Percentiles rank a stretch among this genome's conserved stretches.
These are phyloP conservation scores for Formica exsecta DNA, from an alignment of 1,140 invertebrate species.

Conservation along the genomic window DNA sequence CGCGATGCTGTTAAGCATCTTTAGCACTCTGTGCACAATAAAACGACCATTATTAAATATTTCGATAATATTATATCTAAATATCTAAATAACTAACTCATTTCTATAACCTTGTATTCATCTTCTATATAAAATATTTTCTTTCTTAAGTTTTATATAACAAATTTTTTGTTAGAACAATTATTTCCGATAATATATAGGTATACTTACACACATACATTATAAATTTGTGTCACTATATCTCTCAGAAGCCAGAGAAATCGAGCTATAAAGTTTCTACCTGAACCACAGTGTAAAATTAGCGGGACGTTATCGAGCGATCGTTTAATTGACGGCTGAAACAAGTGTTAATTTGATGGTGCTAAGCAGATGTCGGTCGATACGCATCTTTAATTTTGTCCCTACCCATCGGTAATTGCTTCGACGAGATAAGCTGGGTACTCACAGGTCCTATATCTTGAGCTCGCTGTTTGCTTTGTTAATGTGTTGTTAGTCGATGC, in stretches of 20 bases:
- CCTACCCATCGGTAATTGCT: slow-evolving; percentile 79
- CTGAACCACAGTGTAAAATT: slow-evolving; percentile 48
- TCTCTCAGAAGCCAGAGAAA: neutral
- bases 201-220: neutral
- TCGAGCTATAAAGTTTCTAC: slow-evolving; percentile 17
- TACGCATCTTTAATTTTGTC: slow-evolving; percentile 84
- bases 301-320: slow-evolving; percentile 76
- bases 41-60: neutral
- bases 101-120: neutral
- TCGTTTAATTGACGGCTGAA: slow-evolving; percentile 81
- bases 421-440: slow-evolving; percentile 77
- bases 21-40: neutral
- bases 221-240: neutral
- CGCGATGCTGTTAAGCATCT: neutral
- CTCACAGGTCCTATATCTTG: slow-evolving; percentile 54
- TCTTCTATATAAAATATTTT: neutral
- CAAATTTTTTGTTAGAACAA: neutral
- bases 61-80: neutral
- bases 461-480: slow-evolving; percentile 70
- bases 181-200: neutral
- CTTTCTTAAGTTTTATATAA: neutral
- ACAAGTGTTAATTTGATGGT: slow-evolving; percentile 84
- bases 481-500: slow-evolving; percentile 45
- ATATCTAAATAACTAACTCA: neutral
- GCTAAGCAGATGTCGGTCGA: slow-evolving; percentile 80